These are phyloP conservation scores for Sebastes matsubarae DNA, from an alignment of 2,797 vertebrate genomes.

Conservation along the genomic window DNA sequence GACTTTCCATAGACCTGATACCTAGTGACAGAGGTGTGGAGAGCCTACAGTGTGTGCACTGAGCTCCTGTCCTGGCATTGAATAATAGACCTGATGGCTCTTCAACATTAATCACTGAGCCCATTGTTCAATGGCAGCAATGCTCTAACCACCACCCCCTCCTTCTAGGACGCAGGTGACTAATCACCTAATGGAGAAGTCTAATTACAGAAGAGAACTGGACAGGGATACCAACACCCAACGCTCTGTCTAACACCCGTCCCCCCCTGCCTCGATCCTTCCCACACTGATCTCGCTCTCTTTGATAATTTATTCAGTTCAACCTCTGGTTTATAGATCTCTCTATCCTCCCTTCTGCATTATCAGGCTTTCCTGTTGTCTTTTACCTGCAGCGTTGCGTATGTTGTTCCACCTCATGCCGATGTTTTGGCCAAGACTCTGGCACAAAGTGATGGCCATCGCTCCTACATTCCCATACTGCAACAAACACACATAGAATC, in stretches of 20 bases:
- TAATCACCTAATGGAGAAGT: conserved; percentile 59
- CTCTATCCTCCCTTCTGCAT: neutral
- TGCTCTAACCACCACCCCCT: conserved; percentile 10
- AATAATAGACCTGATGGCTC: conserved; percentile 44
- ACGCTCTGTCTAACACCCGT: neutral
- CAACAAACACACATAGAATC: conserved; percentile 2
- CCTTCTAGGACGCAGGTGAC: conserved; percentile 51
- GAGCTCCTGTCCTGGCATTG: conserved; percentile 34
- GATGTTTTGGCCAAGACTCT: conserved; percentile 94
- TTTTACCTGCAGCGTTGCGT: conserved; percentile 86
- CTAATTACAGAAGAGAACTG: conserved; percentile 59
- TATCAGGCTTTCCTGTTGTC: neutral
- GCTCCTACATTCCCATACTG: conserved; percentile 90
- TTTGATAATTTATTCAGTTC: neutral
- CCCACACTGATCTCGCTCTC: neutral
- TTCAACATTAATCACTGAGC: conserved; percentile 50
- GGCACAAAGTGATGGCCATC: conserved; percentile 92
- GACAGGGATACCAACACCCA: conserved; percentile 19
- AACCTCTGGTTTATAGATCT: neutral
- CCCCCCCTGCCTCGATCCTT: neutral
- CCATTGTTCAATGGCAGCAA: conserved; percentile 42
- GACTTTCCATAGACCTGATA: neutral
- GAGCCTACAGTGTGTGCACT: neutral
- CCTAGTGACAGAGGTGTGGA: neutral
- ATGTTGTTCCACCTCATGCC: conserved; percentile 97